Conservation (phyloP, 1,140 invertebrate genomes). For the Bombus huntii region DNA sequence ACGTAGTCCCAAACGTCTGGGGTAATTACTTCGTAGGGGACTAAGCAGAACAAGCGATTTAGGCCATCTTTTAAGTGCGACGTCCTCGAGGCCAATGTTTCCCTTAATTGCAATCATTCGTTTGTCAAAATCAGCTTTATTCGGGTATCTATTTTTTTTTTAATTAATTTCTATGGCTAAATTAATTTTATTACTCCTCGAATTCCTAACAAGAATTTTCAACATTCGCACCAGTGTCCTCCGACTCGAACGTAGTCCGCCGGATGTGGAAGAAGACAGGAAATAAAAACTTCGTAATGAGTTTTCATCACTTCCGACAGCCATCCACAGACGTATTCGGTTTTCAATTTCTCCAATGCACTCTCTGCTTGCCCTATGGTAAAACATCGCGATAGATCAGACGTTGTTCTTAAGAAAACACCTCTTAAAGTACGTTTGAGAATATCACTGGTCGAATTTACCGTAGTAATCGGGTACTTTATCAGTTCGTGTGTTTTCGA, state of each 20-base stretch:
- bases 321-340: slow-evolving; percentile 97
- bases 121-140: not conserved
- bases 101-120: slow-evolving; percentile 83
- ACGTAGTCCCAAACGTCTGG: slow-evolving; percentile 98
- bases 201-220: not conserved
- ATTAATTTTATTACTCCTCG: not conserved
- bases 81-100: slow-evolving; percentile 93
- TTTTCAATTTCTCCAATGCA: slow-evolving; percentile 95
- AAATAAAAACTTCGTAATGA: slow-evolving; percentile 94
- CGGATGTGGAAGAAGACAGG: slow-evolving; percentile 93
- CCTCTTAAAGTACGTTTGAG: too few species aligned
- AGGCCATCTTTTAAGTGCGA: slow-evolving; percentile 97
- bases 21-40: slow-evolving; percentile 98
- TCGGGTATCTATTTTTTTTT: too few species aligned
- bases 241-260: slow-evolving; percentile 95
- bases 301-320: slow-evolving; percentile 91
- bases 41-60: slow-evolving; percentile 95
- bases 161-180: not conserved
- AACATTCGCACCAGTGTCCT: slow-evolving; percentile 91
- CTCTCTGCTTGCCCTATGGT: slow-evolving; percentile 91
- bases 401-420: rapidly evolving
- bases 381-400: slow-evolving; percentile 8
- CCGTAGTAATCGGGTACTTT: too few species aligned
- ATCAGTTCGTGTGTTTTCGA: not conserved
- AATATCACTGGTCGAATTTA: not conserved